These are phyloP conservation scores for Donacobius atricapilla DNA, from an alignment of 2,113 vertebrate species.

Conservation along the genomic window DNA sequence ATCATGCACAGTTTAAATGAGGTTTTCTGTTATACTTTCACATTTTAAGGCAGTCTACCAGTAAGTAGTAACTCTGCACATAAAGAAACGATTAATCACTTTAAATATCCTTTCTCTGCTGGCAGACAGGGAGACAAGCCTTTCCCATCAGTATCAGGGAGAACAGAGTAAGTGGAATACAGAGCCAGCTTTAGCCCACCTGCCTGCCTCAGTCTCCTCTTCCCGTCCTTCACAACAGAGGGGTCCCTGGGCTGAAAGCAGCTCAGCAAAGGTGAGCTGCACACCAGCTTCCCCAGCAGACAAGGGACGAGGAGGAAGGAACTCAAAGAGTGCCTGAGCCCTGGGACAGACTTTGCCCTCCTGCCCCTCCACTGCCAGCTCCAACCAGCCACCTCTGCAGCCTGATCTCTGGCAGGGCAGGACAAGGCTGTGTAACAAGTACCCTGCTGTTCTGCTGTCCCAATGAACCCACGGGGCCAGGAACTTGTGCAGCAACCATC, in stretches of 20 bases:
- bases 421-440: rapidly evolving
- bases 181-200: not conserved
- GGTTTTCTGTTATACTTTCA: not conserved
- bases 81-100: not conserved
- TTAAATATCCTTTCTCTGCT: not conserved
- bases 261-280: not conserved
- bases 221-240: not conserved
- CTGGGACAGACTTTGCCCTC: not conserved
- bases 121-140: not conserved
- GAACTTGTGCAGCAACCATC: not conserved
- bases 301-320: not conserved
- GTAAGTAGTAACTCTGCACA: not conserved
- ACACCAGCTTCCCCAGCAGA: not conserved
- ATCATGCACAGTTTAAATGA: not conserved
- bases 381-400: not conserved
- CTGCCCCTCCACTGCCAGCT: not conserved
- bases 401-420: not conserved
- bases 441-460: not conserved
- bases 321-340: not conserved
- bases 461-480: not conserved
- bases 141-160: not conserved
- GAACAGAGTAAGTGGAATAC: not conserved
- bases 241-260: not conserved
- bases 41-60: not conserved
- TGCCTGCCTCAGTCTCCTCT: not conserved